Base-by-base conservation (phyloP, 2,113 vertebrate genomes). In the Atherinomorus stipes region DNA sequence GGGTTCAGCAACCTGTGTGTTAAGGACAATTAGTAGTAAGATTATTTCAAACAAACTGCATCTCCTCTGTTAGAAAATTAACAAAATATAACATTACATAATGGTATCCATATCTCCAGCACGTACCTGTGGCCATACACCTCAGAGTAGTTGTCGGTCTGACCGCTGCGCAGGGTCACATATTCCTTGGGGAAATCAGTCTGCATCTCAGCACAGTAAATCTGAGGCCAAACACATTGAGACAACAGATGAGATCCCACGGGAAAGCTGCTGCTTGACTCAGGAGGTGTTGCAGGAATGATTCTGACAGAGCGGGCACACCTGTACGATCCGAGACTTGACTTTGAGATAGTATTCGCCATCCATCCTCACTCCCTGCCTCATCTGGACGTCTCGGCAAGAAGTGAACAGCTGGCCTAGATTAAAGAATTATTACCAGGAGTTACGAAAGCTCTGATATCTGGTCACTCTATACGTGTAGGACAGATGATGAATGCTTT, bases 121-220 rank as follows among this genome's bases (percentile, higher is more conserved):
- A 74, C 73, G 21, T 78, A 92, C 98, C 98, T 97, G 85, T 95
- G 90, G 72, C 96, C 95, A 77, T 96, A 98, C 4, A 99, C 94
- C 94, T 99, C 98, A 0, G 98, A 98, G 92, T 96, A 99, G 89
- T 99, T 99, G 90, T 99, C 97, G 1, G 94, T 94, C 93, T 96
- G 96, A 19, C 95, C 93, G 81, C 95, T 98, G 65, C 93, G 93
- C 84, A 99, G 25, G 11, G 97, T 95, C 85, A 99, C 83, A 72
- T 98, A 99, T 84, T 98, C 98, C 87, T 94, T 96, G 45, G 97
- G 97, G 80, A 91, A 93, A 40, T 93, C 93, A 38, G 91, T 95
- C 62, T 95, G 90, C 97, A 99, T 99, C 62, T 92, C 96, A 2
- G 94, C 94, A 54, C 97, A 99, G 80, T 98, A 95, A 79, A 98